phyloP scores from a whole-genome alignment of 2,113 vertebrate genomes.

The Labrus mixtus region DNA sequence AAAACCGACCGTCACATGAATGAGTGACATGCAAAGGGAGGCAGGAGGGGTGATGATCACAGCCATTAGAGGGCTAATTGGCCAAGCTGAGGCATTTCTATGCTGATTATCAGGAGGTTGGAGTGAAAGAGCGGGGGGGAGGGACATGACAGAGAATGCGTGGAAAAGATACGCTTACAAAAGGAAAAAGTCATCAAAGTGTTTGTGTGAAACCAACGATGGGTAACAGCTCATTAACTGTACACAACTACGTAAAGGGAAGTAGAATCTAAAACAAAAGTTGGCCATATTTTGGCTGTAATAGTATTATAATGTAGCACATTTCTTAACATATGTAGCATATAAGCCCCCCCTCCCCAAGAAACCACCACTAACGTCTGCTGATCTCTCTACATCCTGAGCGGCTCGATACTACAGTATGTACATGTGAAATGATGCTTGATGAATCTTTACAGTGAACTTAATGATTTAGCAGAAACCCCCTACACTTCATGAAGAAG shows the following conservation, averaged over 20 bases:
- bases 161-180: background rate
- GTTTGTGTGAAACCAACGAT: constrained; percentile 23
- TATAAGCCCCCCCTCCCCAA: too few relatives aligned
- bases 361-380: too few relatives aligned
- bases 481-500: too few relatives aligned
- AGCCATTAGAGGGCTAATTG: constrained; percentile 78
- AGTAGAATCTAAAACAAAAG: background rate
- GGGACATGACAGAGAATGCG: constrained; percentile 15
- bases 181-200: constrained; percentile 26
- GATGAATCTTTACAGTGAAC: too few relatives aligned
- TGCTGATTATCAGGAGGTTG: constrained; percentile 60
- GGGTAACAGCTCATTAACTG: background rate
- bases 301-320: too few relatives aligned
- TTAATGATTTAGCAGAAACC: too few relatives aligned
- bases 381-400: too few relatives aligned
- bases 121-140: constrained; percentile 4
- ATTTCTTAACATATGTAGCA: too few relatives aligned
- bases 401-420: too few relatives aligned
- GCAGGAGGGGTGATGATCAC: constrained; percentile 67
- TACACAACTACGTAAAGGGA: background rate
- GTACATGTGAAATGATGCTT: too few relatives aligned
- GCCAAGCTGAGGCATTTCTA: constrained; percentile 67
- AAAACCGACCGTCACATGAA: constrained; percentile 60
- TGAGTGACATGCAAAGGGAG: constrained; percentile 64
- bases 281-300: too few relatives aligned